phyloP scores from a whole-genome alignment of 1,140 invertebrate species.

The Tenebrio molitor region DNA sequence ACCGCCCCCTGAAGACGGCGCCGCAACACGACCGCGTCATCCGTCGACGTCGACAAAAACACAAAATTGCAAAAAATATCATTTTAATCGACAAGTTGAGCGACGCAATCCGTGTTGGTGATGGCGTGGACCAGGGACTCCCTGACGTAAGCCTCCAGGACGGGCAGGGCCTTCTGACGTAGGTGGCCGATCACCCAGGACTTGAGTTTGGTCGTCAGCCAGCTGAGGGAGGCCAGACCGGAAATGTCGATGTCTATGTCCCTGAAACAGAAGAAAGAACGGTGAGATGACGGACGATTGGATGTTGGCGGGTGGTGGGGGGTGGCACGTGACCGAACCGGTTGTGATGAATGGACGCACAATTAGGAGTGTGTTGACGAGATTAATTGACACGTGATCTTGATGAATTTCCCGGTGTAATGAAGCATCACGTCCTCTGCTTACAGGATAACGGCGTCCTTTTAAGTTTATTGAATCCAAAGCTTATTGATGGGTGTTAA shows the following conservation, averaged over 20 bases:
- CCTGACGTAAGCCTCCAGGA: conserved; percentile 53
- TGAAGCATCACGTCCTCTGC: conserved; percentile 21
- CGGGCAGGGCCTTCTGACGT: conserved; percentile 46
- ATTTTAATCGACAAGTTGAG: conserved; percentile 29
- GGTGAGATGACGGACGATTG: background rate
- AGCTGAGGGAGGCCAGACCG: conserved; percentile 59
- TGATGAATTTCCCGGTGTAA: conserved; percentile 33
- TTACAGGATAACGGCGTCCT: background rate
- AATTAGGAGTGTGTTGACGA: conserved; percentile 25
- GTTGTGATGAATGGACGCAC: conserved; percentile 27
- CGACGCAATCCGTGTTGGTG: conserved; percentile 44
- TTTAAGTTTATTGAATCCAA: conserved; percentile 40
- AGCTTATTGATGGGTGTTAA: conserved; percentile 17
- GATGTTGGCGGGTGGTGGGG: background rate
- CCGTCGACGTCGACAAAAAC: too few relatives aligned
- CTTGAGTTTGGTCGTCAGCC: conserved; percentile 55
- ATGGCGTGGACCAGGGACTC: conserved; percentile 55
- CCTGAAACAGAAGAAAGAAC: conserved; percentile 53
- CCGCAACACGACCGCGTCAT: too few relatives aligned
- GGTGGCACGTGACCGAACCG: background rate
- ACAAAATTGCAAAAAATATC: conserved; percentile 2
- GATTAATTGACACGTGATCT: conserved; percentile 37
- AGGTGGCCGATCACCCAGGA: conserved; percentile 60
- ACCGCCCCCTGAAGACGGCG: too few relatives aligned
- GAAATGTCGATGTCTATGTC: conserved; percentile 58